Evolutionary conservation across 2,888 invertebrate genomes (phyloP).

Genomic region (Torymus texanus): DNA sequence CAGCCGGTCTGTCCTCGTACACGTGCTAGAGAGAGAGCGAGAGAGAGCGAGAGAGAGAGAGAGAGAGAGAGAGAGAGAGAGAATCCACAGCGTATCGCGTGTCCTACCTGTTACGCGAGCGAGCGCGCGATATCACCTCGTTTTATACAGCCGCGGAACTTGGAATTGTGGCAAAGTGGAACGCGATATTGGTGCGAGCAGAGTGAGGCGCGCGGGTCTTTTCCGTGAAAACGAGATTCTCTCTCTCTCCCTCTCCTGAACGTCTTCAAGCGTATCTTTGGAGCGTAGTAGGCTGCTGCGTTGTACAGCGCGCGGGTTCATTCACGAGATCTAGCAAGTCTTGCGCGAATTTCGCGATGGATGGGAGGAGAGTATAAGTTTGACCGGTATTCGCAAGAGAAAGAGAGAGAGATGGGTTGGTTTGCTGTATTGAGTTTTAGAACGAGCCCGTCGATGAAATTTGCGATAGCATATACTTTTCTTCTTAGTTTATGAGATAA

Average conservation of each 20-base stretch:
- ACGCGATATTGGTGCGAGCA: slow-evolving; percentile 46
- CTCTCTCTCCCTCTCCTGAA: no score
- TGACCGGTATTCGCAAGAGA: slow-evolving; percentile 11
- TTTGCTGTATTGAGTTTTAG: neutral
- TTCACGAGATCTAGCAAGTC: neutral
- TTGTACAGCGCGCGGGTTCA: neutral
- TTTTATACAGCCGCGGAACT: slow-evolving; percentile 43
- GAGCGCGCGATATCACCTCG: slow-evolving; percentile 12
- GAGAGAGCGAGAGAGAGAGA: no score
- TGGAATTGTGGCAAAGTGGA: slow-evolving; percentile 58
- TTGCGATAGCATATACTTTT: no score
- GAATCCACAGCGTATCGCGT: slow-evolving; percentile 39
- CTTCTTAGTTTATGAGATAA: no score
- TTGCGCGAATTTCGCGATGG: neutral
- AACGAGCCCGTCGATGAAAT: no score
- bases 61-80: slow-evolving; percentile 10
- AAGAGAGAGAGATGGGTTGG: slow-evolving; percentile 1
- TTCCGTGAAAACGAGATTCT: slow-evolving; percentile 14
- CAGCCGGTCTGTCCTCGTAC: neutral
- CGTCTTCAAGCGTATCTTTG: slow-evolving; percentile 36
- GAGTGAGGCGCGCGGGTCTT: neutral
- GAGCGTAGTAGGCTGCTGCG: neutral
- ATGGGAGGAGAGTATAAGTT: neutral
- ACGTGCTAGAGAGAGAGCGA: neutral
- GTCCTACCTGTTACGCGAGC: slow-evolving; percentile 52